Percentiles rank a stretch among this genome's conserved stretches.
Conservation (phyloP, 2,797 vertebrate genomes). For the Scolopax bukidnonensis region DNA sequence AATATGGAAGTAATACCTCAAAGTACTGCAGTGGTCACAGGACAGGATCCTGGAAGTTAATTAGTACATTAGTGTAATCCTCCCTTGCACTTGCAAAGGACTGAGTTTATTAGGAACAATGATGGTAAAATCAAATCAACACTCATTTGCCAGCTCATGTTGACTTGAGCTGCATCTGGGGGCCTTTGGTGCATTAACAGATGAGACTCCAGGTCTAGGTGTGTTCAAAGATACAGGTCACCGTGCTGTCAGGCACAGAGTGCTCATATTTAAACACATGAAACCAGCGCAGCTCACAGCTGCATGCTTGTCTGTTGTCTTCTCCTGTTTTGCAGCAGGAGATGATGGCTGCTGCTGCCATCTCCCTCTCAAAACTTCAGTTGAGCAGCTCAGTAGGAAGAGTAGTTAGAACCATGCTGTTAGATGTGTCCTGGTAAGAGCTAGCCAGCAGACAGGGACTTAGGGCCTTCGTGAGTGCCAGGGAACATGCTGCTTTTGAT, state of each 20-base stretch:
- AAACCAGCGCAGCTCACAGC: background rate
- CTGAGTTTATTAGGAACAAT: background rate
- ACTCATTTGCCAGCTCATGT: background rate
- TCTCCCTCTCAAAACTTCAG: background rate
- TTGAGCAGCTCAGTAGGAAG: background rate
- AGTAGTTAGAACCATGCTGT: fast-evolving
- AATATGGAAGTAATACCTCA: background rate
- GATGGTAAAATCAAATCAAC: background rate
- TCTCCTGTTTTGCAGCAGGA: background rate
- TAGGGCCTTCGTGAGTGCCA: background rate
- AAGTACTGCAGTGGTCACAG: background rate
- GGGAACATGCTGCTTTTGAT: background rate
- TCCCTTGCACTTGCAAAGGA: background rate
- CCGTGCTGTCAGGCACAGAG: background rate
- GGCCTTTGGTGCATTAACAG: background rate
- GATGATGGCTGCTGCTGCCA: background rate
- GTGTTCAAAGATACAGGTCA: background rate
- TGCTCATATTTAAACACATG: background rate
- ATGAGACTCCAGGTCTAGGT: background rate
- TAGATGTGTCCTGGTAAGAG: background rate
- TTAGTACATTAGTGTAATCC: background rate
- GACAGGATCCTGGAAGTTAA: background rate
- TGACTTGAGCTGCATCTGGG: background rate
- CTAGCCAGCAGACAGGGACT: background rate
- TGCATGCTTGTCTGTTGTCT: fast-evolving